Base-by-base conservation (phyloP, 2,888 invertebrate species). In the Fragum sueziense region DNA sequence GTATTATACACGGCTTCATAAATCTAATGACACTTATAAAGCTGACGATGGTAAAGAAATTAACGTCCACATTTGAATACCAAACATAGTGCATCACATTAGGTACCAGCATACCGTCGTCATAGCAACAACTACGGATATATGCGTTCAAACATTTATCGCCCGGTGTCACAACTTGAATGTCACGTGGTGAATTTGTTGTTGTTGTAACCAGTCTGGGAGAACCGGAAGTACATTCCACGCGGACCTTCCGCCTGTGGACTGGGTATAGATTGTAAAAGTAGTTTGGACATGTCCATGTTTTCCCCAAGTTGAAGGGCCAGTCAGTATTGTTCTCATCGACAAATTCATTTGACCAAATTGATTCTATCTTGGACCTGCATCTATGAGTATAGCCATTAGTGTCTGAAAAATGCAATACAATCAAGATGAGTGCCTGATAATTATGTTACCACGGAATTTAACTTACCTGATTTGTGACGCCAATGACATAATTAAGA, bases 61-160 rank as follows among this genome's bases (percentile, higher is more conserved):
- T 76, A n/a, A 87, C 14, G 3, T 47, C 11, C 4, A 67, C 51
- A 11, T 72, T 61, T 4, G 67, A 41, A 52, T 84, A 86, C 77
- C 76, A 79, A 1, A 87, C 80, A 29, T 85, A 87, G 52, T 87
- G 86, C 2, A 86, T 80, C 0, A 87, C 72, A 25, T 80, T 85
- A 9, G 87, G 86, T n/a, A 87, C 86, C 3, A 54, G 67, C 25
- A 37, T 61, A 14, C 67, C 37, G n/a, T n/a, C n/a, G 41, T 78
- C 81, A 7, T 67, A 73, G 41, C 79, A 80, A 41, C 84, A 84
- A 4, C 51, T 74, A 17, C 72, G 51, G 1, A 85, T 82, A 52
- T 73, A 80, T 4, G 29, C 33, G 29, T 68, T 57, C 14, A 86
- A 72, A 61, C 86, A 86, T 25, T 67, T 62, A 61, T 79, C 71